Evolutionary conservation across 1,140 invertebrate species (phyloP), one percentile per base, ranked within the genome.

Genomic region (Heliconius nattereri): DNA sequence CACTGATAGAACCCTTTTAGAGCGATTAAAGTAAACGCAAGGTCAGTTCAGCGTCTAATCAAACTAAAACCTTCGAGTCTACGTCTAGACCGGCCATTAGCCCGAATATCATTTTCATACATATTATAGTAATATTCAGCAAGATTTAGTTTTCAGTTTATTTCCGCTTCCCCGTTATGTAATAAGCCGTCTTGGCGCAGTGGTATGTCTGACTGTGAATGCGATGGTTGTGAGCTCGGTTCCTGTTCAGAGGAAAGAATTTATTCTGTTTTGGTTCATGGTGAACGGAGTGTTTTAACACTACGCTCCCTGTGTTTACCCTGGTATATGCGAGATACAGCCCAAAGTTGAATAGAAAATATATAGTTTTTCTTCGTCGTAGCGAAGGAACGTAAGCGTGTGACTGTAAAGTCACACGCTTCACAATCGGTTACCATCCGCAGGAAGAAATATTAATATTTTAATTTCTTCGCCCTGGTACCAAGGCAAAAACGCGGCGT

Each of bases 41-140:
- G 60, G 60, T 66, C 60, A 66, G 60, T 66, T 66, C 29, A 26
- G 23, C 60, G 60, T 66, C 60, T 66, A 66, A 66, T 66, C 60
- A 26, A 66, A 66, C 60, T 66, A 66, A 66, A 66, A 66, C 26
- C 60, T 8, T 66, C 26, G n/a, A 60, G 2, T 23, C 26, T 1
- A 66, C 23, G 60, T 66, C 60, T 66, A 66, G 60, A 66, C 60
- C 60, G 60, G 60, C 60, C 60, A 13, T 66, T 66, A 66, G 23
- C 23, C 60, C 29, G 60, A 66, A 66, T 66, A 66, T 66, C 29
- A 66, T 66, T 66, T 29, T 29, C 60, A 66, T 66, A 26, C 26
- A 29, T 66, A 26, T 66, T 23, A 26, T 29, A 57, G 2, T 60
- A 66, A 29, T 29, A 66, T 66, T 29, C 60, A 13, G 60, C 60